Conservation (phyloP, 2,888 invertebrate genomes). For the Cabera pusaria region DNA sequence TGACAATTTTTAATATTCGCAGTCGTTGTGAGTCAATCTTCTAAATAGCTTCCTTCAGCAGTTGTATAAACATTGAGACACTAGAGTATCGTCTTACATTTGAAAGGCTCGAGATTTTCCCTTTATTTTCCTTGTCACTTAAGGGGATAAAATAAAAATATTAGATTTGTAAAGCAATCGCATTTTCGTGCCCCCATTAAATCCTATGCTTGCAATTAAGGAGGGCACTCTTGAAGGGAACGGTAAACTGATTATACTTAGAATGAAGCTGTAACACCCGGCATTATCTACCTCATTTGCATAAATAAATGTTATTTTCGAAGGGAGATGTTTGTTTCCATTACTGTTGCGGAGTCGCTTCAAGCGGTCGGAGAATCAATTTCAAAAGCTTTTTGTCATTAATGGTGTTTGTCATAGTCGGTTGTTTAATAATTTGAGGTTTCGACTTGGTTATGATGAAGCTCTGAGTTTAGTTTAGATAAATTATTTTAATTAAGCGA, state of each 20-base stretch:
- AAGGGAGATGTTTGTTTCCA: slow-evolving; percentile 53
- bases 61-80: slow-evolving; percentile 17
- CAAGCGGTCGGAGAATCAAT: slow-evolving; percentile 22
- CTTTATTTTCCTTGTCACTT: slow-evolving; percentile 20
- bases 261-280: slow-evolving; percentile 68
- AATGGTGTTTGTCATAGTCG: slow-evolving; percentile 7
- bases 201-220: slow-evolving; percentile 68
- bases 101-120: slow-evolving; percentile 11
- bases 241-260: slow-evolving; percentile 65
- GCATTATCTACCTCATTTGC: slow-evolving; percentile 59
- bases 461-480: not conserved
- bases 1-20: no score
- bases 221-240: slow-evolving; percentile 47
- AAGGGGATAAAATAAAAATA: slow-evolving; percentile 28
- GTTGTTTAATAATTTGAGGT: not conserved
- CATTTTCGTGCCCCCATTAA: slow-evolving; percentile 59
- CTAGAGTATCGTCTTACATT: slow-evolving; percentile 14
- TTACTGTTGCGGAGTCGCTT: slow-evolving; percentile 37
- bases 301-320: slow-evolving; percentile 64
- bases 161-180: slow-evolving; percentile 55
- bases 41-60: slow-evolving; percentile 15
- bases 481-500: no score
- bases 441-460: not conserved
- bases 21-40: slow-evolving; percentile 21
- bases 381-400: slow-evolving; percentile 24